phyloP scores from a whole-genome alignment of 2,113 vertebrate species.

The Salvator merianae region DNA sequence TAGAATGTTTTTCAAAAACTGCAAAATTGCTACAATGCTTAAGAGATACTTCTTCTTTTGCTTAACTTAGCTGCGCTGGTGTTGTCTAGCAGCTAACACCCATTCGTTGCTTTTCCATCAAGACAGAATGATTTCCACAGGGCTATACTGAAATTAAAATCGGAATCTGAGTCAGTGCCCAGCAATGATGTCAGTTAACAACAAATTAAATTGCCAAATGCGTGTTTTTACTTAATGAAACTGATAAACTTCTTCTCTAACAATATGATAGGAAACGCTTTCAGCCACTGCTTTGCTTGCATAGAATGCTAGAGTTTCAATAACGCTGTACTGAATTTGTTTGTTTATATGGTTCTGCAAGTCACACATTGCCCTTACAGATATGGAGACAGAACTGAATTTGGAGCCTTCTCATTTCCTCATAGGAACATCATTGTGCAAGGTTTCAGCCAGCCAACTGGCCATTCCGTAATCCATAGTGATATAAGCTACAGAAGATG shows the following conservation, averaged over 20 bases:
- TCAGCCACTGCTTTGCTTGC: conserved; percentile 45
- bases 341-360: not conserved
- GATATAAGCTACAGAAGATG: too few relatives aligned
- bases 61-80: conserved; percentile 46
- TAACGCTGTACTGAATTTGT: not conserved
- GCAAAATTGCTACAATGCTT: conserved; percentile 19
- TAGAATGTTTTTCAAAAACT: conserved; percentile 6
- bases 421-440: too few relatives aligned
- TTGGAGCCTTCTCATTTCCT: too few relatives aligned
- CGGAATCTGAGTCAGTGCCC: conserved; percentile 60
- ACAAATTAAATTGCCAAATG: conserved; percentile 58
- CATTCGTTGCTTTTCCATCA: conserved; percentile 56
- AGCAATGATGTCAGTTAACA: conserved; percentile 64
- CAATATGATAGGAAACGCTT: conserved; percentile 50
- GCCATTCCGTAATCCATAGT: too few relatives aligned
- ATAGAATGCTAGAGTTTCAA: conserved; percentile 7
- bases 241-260: conserved; percentile 47
- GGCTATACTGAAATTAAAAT: conserved; percentile 66
- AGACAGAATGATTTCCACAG: conserved; percentile 59
- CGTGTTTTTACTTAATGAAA: conserved; percentile 57
- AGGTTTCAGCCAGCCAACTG: too few relatives aligned
- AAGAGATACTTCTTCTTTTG: conserved; percentile 45
- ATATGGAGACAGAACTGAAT: too few relatives aligned
- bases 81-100: conserved; percentile 37
- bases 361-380: too few relatives aligned